Conservation (phyloP, 2,113 vertebrate species). For the Phrynocephalus versicolor region DNA sequence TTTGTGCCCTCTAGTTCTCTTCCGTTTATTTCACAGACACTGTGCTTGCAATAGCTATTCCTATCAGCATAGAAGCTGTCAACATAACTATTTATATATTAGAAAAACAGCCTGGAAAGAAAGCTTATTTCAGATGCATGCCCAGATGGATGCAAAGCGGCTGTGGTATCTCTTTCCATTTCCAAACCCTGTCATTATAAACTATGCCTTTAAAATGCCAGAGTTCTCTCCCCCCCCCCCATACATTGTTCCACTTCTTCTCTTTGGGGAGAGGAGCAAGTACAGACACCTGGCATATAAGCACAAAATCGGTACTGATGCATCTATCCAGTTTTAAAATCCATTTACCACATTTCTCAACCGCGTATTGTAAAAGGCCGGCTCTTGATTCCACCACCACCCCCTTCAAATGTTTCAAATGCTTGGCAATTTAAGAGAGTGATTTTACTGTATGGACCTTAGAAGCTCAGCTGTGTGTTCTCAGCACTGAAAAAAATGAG, state of each 20-base stretch:
- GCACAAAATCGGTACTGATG: not conserved
- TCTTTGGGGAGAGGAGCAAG: not conserved
- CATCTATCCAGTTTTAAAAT: not conserved
- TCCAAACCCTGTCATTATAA: not conserved
- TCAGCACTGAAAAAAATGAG: not conserved
- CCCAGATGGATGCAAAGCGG: not conserved
- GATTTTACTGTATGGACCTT: not conserved
- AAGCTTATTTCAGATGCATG: not conserved
- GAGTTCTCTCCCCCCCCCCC: too few relatives aligned
- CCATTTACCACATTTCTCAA: not conserved
- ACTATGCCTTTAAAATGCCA: not conserved
- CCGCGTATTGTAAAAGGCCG: not conserved
- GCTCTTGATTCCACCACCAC: slow-evolving; percentile 4
- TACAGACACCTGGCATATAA: not conserved
- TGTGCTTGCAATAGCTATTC: not conserved
- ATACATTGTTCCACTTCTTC: not conserved
- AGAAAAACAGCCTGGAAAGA: not conserved
- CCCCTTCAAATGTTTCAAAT: slow-evolving; percentile 12
- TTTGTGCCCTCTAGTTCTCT: slow-evolving; percentile 1
- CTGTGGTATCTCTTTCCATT: not conserved
- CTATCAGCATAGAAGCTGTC: slow-evolving; percentile 1
- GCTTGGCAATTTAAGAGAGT: not conserved
- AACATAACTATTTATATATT: slow-evolving; percentile 9
- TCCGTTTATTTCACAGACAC: not conserved
- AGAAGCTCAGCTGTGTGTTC: not conserved